Conservation (phyloP, 2,113 vertebrate species). For the Maccullochella peelii region DNA sequence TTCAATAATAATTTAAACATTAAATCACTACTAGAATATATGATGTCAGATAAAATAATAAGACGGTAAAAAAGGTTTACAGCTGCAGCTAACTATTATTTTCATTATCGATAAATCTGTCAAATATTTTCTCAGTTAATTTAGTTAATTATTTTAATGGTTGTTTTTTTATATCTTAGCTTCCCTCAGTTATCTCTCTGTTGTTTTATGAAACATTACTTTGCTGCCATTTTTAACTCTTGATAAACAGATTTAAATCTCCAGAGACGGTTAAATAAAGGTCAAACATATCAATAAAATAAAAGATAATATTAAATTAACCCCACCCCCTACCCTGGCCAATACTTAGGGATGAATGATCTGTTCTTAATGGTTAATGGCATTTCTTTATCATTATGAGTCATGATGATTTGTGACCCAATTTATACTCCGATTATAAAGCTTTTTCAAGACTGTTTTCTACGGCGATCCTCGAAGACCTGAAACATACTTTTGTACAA, state of each 20-base stretch:
- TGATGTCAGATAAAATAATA: not conserved
- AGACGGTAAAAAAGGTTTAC: not conserved
- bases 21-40: too few species aligned
- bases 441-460: not conserved
- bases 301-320: not conserved
- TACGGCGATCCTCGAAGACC: not conserved
- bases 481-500: not conserved
- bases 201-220: not conserved
- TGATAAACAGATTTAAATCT: not conserved
- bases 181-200: not conserved
- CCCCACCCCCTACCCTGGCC: not conserved
- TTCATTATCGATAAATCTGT: not conserved
- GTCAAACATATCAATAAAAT: conserved; percentile 2
- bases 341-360: not conserved
- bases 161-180: conserved; percentile 4
- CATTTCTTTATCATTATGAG: not conserved
- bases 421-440: not conserved
- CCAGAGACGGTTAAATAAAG: conserved; percentile 12
- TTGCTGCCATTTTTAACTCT: not conserved
- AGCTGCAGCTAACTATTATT: not conserved
- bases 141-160: not conserved
- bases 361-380: not conserved
- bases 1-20: not conserved
- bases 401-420: not conserved
- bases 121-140: not conserved